These are phyloP conservation scores for Caenorhabditis sp. DNA, from an alignment of 2,888 invertebrate genomes.

Conservation along the genomic window DNA sequence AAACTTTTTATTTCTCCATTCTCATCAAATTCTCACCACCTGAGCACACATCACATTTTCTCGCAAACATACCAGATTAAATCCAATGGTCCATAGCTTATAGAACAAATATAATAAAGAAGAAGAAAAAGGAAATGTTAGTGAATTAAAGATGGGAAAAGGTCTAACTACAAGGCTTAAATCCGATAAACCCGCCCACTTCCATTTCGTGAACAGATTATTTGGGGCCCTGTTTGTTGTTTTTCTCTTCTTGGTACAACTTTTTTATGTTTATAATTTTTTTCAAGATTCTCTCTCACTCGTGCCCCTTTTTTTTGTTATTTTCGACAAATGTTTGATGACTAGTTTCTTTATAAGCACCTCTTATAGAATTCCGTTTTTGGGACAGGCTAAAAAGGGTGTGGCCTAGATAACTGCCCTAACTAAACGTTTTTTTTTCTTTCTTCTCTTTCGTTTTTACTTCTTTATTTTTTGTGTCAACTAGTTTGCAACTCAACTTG, in stretches of 20 bases:
- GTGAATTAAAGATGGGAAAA: not conserved
- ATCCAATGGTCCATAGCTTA: not conserved
- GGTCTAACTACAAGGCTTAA: conserved; percentile 33
- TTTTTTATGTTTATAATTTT: conserved; percentile 1
- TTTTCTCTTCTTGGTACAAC: conserved; percentile 5
- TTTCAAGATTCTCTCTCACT: not conserved
- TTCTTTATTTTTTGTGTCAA: not conserved
- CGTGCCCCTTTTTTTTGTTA: not conserved
- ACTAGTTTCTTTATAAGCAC: not conserved
- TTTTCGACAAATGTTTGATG: conserved; percentile 20
- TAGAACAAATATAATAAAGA: not conserved
- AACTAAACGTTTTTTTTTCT: conserved; percentile 34
- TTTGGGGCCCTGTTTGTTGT: conserved; percentile 22
- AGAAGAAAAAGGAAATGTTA: not conserved
- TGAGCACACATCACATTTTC: conserved; percentile 23
- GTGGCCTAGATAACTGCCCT: conserved; percentile 39
- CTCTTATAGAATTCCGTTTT: not conserved
- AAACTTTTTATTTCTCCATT: too few relatives aligned
- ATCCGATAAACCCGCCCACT: conserved; percentile 41
- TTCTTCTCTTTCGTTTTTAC: conserved; percentile 11
- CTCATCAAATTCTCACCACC: conserved; percentile 5
- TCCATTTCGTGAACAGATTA: conserved; percentile 38
- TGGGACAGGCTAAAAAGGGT: not conserved
- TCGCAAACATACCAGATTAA: not conserved
- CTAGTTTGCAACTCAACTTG: not conserved